Evolutionary conservation across 2,888 invertebrate species (phyloP), one percentile per base, ranked within the genome.

Genomic region (Melanophora roralis): DNA sequence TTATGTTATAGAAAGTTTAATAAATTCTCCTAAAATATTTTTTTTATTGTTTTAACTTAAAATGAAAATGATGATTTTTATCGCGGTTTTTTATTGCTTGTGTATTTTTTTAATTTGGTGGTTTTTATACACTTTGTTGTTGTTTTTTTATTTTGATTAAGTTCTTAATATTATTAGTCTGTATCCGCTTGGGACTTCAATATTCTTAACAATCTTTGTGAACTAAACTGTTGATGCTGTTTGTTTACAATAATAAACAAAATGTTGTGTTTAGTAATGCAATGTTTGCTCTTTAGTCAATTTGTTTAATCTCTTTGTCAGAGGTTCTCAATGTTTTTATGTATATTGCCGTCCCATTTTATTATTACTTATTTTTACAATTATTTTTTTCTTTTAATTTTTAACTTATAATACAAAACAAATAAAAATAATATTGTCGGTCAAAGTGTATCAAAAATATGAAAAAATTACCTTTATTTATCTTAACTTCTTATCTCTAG

Each of bases 211-310:
- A 76, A 53, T 34, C n/a, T 55, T 47, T 55, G 55, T 32, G 32
- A 69, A 76, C 75, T 76, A 34, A 76, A 68, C 9, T 43, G 14
- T 34, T 55, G 47, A 76, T 62, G 68, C 59, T 74, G 67, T 43
- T 2, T 49, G 5, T 62, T 69, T 43, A 40, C 21, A n/a, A n/a
- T n/a, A n/a, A n/a, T 74, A 21, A 32, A 19, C 40, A 62, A 23
- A 47, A 40, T 51, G 2, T 12, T 5, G 27, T 27, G 40, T 57
- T 73, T 1, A 4, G n/a, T 8, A 21, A 19, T 23, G 36, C 16
- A n/a, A 60, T 27, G 8, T 27, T 59, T 43, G 9, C 34, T 72
- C 53, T 19, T 38, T 5, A 27, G 27, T 27, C 47, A 21, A 40
- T 5, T 55, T 64, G 6, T 45, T 27, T 9, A 16, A 47, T 47